Evolutionary conservation across 2,797 vertebrate species (phyloP).

Genomic region (Chromobotia macracanthus): DNA sequence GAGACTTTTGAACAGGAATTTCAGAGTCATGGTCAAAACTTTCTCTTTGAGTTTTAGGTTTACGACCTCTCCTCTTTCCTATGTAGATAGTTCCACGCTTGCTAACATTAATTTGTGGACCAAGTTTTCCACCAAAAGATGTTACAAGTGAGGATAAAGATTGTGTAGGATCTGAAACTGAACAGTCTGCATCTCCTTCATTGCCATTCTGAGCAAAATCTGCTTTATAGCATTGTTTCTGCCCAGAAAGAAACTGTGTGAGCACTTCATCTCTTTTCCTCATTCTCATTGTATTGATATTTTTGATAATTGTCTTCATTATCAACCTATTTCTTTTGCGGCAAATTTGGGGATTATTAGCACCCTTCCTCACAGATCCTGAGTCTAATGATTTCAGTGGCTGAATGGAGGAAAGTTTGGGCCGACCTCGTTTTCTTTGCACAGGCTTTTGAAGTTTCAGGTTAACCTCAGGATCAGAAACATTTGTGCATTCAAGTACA

Average conservation of each 20-base stretch:
- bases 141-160: slow-evolving; percentile 90
- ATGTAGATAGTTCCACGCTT: slow-evolving; percentile 99
- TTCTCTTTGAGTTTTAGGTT: slow-evolving; percentile 83
- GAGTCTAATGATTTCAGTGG: slow-evolving; percentile 73
- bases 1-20: slow-evolving; percentile 11
- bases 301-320: slow-evolving; percentile 92
- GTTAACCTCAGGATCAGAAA: slow-evolving; percentile 81
- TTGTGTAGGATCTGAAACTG: slow-evolving; percentile 56
- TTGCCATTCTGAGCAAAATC: slow-evolving; percentile 60
- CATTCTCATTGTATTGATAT: slow-evolving; percentile 95
- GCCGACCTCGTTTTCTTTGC: slow-evolving; percentile 89
- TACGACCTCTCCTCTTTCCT: slow-evolving; percentile 95
- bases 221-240: slow-evolving; percentile 63
- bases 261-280: slow-evolving; percentile 90
- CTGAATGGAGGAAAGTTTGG: slow-evolving; percentile 74
- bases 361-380: slow-evolving; percentile 68
- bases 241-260: slow-evolving; percentile 83
- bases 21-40: slow-evolving; percentile 56
- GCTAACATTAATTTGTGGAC: slow-evolving; percentile 97
- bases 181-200: slow-evolving; percentile 31
- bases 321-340: slow-evolving; percentile 87
- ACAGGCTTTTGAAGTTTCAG: slow-evolving; percentile 79
- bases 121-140: slow-evolving; percentile 89
- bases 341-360: slow-evolving; percentile 62
- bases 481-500: slow-evolving; percentile 73